Conservation (phyloP, 2,888 invertebrate genomes). For the Cataglyphis albicans region DNA sequence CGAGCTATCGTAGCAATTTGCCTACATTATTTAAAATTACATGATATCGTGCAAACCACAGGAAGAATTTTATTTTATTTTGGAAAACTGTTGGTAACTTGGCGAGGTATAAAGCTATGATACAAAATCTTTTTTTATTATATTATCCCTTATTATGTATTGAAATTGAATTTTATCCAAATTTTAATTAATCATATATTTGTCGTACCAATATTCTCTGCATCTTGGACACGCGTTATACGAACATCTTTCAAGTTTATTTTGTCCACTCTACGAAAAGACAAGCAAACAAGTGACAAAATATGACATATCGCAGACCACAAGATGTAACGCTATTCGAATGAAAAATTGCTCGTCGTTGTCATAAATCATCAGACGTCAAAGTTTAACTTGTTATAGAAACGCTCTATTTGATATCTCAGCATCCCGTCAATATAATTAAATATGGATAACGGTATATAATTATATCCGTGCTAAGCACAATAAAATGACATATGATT, state of each 20-base stretch:
- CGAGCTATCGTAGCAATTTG: constrained; percentile 40
- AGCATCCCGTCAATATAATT: background rate
- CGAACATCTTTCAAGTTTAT: background rate
- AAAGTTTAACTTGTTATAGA: constrained; percentile 43
- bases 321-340: constrained; percentile 16
- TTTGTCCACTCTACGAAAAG: background rate
- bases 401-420: constrained; percentile 13
- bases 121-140: background rate
- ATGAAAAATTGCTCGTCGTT: constrained; percentile 40
- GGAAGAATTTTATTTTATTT: constrained; percentile 28
- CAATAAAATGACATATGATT: background rate
- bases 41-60: constrained; percentile 8
- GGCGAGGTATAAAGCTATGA: background rate
- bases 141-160: background rate
- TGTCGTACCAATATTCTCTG: background rate
- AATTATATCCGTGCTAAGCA: background rate
- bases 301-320: constrained; percentile 30
- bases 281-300: constrained; percentile 40
- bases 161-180: background rate
- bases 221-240: background rate
- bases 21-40: constrained; percentile 40
- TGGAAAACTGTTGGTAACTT: background rate
- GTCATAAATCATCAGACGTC: constrained; percentile 43
- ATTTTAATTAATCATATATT: background rate
- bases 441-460: background rate